These are phyloP conservation scores for Acromyrmex heyeri DNA, from an alignment of 1,140 invertebrate species.

Conservation along the genomic window DNA sequence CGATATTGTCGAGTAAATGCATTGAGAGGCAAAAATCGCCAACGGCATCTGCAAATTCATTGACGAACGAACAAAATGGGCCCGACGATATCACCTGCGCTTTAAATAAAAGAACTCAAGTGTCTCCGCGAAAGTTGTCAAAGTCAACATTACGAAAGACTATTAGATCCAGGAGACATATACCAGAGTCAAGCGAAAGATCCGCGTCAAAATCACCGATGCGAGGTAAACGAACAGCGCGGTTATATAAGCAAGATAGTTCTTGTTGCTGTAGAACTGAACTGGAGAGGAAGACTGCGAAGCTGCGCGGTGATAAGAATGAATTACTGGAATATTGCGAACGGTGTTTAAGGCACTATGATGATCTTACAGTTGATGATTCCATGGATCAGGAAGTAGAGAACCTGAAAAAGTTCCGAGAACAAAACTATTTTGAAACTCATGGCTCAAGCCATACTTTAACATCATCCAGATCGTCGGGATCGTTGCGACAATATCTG, in stretches of 20 bases:
- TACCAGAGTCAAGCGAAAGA: constrained; percentile 46
- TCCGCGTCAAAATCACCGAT: constrained; percentile 18
- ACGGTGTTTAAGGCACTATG: not conserved
- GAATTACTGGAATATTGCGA: constrained; percentile 24
- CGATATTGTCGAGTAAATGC: not conserved
- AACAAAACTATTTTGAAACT: constrained; percentile 83
- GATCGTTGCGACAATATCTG: constrained; percentile 77
- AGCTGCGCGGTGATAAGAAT: not conserved
- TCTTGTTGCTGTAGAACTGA: constrained; percentile 18
- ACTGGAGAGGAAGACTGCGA: not conserved
- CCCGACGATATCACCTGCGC: not conserved
- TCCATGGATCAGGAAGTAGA: constrained; percentile 55
- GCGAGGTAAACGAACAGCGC: constrained; percentile 34
- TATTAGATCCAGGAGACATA: constrained; percentile 46
- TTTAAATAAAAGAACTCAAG: constrained; percentile 26
- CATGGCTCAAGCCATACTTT: constrained; percentile 79
- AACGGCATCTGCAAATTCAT: not conserved
- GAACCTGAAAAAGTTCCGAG: constrained; percentile 78
- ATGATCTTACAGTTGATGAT: not conserved
- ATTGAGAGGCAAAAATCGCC: not conserved
- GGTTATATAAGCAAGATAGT: not conserved
- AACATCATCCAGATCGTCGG: constrained; percentile 71
- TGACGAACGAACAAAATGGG: not conserved
- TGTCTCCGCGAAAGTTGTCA: constrained; percentile 21
- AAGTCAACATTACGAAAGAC: constrained; percentile 55